A percentile compares a stretch with the other conserved stretches of the same genome.
These are phyloP conservation scores for Rhagoletis zephyria DNA, from an alignment of 1,140 invertebrate genomes.

Conservation along the genomic window DNA sequence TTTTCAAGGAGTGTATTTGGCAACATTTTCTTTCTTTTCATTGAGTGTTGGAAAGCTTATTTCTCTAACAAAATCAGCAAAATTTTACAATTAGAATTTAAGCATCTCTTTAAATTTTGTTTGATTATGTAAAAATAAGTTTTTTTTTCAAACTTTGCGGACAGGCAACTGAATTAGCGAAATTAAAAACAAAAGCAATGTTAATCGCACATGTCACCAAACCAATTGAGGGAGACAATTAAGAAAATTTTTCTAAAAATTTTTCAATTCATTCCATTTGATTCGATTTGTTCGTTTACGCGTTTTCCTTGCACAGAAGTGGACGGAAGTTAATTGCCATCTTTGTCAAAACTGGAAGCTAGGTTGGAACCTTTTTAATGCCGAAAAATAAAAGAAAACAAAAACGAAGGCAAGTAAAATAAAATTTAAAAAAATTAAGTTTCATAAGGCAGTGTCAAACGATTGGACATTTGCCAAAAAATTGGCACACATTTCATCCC, in stretches of 20 bases:
- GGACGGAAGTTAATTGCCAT: conserved; percentile 16
- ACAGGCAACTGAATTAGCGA: too few species aligned
- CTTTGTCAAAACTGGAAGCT: not conserved
- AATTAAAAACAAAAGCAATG: too few species aligned
- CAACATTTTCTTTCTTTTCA: not conserved
- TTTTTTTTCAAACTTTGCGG: too few species aligned
- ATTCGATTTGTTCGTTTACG: not conserved
- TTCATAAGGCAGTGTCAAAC: too few species aligned
- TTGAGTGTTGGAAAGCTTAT: too few species aligned
- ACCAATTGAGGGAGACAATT: too few species aligned
- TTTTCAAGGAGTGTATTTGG: not conserved
- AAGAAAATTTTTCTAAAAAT: not conserved
- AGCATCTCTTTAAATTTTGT: not conserved
- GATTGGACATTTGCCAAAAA: too few species aligned
- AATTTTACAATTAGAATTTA: not conserved
- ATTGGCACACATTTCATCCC: too few species aligned
- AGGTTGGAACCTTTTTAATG: not conserved
- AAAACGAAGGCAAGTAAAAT: not conserved
- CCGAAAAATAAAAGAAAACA: not conserved
- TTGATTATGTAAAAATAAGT: not conserved
- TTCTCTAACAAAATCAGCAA: not conserved
- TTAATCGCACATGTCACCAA: too few species aligned
- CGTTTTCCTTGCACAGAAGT: conserved; percentile 8
- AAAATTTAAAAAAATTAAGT: too few species aligned
- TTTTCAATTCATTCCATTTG: not conserved